Percentiles rank a stretch among this genome's conserved stretches.
Evolutionary conservation across 2,888 invertebrate genomes (phyloP).

Genomic region (Troilus luridus): DNA sequence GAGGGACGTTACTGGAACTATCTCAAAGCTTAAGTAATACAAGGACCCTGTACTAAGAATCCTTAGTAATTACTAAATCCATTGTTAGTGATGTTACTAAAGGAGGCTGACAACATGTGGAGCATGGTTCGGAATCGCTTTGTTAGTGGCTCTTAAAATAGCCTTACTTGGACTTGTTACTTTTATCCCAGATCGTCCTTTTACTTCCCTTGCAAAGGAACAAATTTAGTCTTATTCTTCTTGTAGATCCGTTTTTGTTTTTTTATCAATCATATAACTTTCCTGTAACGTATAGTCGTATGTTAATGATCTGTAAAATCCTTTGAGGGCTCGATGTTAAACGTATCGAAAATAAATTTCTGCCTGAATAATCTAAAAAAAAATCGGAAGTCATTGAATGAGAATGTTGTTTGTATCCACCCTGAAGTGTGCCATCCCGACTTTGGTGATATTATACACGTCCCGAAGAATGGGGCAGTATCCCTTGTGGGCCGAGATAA

Average conservation of each 20-base stretch:
- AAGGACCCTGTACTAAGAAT: constrained; percentile 6
- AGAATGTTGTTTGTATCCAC: not conserved
- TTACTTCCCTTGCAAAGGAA: constrained; percentile 38
- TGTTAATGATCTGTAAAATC: not conserved
- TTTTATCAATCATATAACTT: not conserved
- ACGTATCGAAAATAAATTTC: not conserved
- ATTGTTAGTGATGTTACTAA: constrained; percentile 5
- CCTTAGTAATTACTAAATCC: not conserved
- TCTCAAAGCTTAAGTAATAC: not conserved
- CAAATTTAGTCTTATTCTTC: constrained; percentile 31
- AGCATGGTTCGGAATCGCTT: not conserved
- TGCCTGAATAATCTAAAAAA: not conserved
- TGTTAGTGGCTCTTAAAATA: constrained; percentile 21
- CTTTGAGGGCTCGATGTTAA: not conserved
- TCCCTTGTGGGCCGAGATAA: not conserved
- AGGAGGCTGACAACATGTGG: constrained; percentile 16
- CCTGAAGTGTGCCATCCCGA: not conserved
- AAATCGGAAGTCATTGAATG: not conserved
- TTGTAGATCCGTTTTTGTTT: not conserved
- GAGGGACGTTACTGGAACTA: not conserved
- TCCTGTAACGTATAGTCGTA: not conserved
- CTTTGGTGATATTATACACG: not conserved
- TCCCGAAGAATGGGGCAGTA: not conserved
- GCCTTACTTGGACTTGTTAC: not conserved
- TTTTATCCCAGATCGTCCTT: constrained; percentile 32